Evolutionary conservation across 1,140 invertebrate species (phyloP).

Genomic region (Eumaeus atala): DNA sequence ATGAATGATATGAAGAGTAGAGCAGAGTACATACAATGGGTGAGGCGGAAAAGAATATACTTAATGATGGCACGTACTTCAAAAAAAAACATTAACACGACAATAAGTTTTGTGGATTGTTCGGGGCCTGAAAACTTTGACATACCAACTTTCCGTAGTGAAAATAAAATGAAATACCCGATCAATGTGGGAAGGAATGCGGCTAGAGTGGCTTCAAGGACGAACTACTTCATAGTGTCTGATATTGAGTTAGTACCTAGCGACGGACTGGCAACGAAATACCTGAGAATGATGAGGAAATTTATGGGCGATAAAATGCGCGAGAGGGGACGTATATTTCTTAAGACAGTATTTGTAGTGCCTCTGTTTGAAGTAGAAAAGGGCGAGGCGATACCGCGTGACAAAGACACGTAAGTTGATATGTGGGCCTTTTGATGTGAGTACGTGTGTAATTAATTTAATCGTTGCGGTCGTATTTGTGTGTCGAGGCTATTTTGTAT

Average conservation of each 20-base stretch:
- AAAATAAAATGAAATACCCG: slow-evolving; percentile 78
- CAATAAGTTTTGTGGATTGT: slow-evolving; percentile 55
- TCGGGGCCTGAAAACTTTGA: slow-evolving; percentile 48
- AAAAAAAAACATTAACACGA: slow-evolving; percentile 24
- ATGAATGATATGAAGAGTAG: slow-evolving; percentile 45
- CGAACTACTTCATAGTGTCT: slow-evolving; percentile 82
- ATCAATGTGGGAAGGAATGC: slow-evolving; percentile 85
- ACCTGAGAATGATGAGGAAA: slow-evolving; percentile 76
- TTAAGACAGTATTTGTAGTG: slow-evolving; percentile 79
- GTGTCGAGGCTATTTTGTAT: no score
- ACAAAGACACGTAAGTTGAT: slow-evolving; percentile 73
- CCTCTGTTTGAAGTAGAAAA: slow-evolving; percentile 85
- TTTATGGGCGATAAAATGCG: slow-evolving; percentile 60
- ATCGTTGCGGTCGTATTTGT: neutral
- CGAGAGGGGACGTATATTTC: slow-evolving; percentile 55
- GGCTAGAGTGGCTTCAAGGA: slow-evolving; percentile 77
- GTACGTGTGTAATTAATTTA: slow-evolving; percentile 9
- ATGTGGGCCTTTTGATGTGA: slow-evolving; percentile 24
- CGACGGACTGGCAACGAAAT: slow-evolving; percentile 76
- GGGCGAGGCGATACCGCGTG: slow-evolving; percentile 75
- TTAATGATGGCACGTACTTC: slow-evolving; percentile 45
- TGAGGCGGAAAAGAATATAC: slow-evolving; percentile 51
- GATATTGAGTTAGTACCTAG: slow-evolving; percentile 86
- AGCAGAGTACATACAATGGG: slow-evolving; percentile 50
- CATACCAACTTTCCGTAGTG: slow-evolving; percentile 71